phyloP scores from a whole-genome alignment of 2,797 vertebrate species.

The Chaenodraco wilsoni region DNA sequence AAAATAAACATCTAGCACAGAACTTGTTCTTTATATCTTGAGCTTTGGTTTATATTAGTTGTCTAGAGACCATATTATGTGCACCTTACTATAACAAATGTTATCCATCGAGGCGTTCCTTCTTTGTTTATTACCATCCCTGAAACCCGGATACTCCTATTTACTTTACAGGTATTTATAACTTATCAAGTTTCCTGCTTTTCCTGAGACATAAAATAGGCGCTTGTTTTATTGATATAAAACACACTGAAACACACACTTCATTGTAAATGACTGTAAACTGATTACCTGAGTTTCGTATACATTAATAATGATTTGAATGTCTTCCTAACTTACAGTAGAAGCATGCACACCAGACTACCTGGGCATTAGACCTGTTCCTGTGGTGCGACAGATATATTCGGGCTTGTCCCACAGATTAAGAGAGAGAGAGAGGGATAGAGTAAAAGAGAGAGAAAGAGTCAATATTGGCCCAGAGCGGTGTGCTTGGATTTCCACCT shows the following conservation, averaged over 20 bases:
- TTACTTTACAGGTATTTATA: constrained; percentile 1
- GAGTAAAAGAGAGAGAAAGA: constrained; percentile 10
- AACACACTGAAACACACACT: neutral
- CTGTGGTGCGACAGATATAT: constrained; percentile 11
- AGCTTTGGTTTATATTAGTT: neutral
- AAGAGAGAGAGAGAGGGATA: constrained; percentile 21
- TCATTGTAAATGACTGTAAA: neutral
- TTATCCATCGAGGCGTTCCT: neutral
- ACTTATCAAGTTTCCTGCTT: neutral
- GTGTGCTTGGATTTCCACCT: constrained; percentile 68
- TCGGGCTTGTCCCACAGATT: constrained; percentile 24
- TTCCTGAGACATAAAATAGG: neutral
- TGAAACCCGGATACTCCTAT: neutral
- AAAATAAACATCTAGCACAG: neutral
- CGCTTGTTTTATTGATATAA: neutral
- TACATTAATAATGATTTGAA: neutral
- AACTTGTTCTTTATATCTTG: neutral
- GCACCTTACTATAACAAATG: neutral
- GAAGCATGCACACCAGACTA: neutral
- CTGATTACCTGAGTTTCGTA: neutral
- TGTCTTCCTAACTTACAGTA: neutral
- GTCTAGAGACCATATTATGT: neutral
- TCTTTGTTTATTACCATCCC: neutral
- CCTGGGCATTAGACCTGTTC: constrained; percentile 43
- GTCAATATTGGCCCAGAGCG: constrained; percentile 67